A percentile compares a stretch with the other conserved stretches of the same genome.
Conservation (phyloP, 2,113 vertebrate species). For the Melanerpes aurifrons region DNA sequence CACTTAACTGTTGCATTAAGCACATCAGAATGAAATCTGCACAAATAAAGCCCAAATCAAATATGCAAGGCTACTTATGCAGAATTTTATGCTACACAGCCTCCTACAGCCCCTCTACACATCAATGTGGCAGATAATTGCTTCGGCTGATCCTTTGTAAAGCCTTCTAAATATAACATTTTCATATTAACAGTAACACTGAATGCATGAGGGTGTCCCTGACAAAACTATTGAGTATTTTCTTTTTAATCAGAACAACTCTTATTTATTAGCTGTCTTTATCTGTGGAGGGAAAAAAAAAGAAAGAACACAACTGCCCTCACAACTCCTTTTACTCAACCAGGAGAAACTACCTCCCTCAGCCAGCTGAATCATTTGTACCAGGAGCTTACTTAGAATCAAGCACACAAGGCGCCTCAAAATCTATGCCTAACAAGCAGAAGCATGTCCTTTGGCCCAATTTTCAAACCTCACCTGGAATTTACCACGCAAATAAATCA, state of each 20-base stretch:
- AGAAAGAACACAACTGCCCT: background rate
- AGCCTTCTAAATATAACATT: background rate
- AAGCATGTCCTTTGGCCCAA: rapidly evolving
- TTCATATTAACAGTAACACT: background rate
- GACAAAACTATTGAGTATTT: background rate
- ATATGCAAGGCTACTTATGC: background rate
- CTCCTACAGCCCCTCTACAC: background rate
- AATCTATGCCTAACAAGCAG: background rate
- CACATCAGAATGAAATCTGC: background rate
- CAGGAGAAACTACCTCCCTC: background rate
- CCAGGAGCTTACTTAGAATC: background rate
- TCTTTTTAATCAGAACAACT: background rate
- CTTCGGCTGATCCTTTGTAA: background rate
- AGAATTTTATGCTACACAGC: background rate
- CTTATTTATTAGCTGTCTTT: background rate
- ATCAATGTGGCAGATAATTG: rapidly evolving
- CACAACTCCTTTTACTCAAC: background rate
- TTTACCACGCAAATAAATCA: background rate
- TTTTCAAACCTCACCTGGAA: background rate
- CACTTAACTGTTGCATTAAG: background rate
- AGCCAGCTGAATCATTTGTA: background rate
- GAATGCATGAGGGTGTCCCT: background rate
- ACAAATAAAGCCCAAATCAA: background rate
- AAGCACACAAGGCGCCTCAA: background rate
- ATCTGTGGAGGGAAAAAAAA: background rate